phyloP scores from a whole-genome alignment of 1,140 invertebrate species.

The Macrosteles quadrilineatus region DNA sequence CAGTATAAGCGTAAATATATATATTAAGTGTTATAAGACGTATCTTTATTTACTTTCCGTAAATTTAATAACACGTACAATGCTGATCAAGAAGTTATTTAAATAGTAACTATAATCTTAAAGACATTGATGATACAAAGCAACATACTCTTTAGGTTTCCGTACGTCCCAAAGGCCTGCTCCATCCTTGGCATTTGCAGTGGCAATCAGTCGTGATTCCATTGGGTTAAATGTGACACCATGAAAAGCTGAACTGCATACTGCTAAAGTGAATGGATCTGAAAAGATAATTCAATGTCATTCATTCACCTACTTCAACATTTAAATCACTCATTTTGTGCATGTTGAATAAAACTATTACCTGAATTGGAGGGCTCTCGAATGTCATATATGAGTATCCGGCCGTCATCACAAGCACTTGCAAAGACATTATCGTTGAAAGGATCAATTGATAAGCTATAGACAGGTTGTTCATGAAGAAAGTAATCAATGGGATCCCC shows the following conservation, averaged over 20 bases:
- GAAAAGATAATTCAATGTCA: constrained; percentile 43
- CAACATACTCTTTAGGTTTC: constrained; percentile 77
- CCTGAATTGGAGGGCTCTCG: constrained; percentile 62
- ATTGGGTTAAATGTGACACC: constrained; percentile 88
- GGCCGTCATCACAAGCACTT: constrained; percentile 88
- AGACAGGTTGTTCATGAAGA: constrained; percentile 85
- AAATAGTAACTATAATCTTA: no score
- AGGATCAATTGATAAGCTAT: constrained; percentile 84
- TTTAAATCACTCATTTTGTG: no score
- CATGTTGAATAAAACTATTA: no score
- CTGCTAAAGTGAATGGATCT: constrained; percentile 67
- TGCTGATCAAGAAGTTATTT: no score
- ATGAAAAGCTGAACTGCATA: constrained; percentile 76
- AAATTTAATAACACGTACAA: no score
- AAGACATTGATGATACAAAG: no score
- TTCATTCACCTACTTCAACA: no score
- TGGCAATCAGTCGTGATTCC: constrained; percentile 77
- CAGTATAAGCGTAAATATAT: no score
- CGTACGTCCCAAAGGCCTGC: constrained; percentile 87
- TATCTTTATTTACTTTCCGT: no score
- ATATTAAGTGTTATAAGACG: no score
- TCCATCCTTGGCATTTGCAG: constrained; percentile 88
- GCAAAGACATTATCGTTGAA: constrained; percentile 80
- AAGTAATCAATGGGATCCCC: constrained; percentile 73
- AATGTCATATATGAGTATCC: constrained; percentile 83